These are phyloP conservation scores for Drosophila barbarae DNA, from an alignment of 2,888 invertebrate genomes.

Conservation along the genomic window DNA sequence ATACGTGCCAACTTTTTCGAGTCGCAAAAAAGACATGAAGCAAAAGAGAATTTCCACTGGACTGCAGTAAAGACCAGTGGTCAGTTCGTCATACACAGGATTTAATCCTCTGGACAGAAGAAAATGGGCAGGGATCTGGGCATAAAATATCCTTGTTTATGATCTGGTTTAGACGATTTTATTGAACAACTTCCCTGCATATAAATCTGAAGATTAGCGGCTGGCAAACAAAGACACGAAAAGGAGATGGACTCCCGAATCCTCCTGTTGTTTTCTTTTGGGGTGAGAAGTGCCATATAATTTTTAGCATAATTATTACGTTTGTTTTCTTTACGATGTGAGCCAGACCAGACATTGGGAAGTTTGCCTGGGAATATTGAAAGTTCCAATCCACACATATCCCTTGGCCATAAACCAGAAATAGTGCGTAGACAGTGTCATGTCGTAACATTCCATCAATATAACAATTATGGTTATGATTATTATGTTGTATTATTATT, in stretches of 20 bases:
- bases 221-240: conserved; percentile 33
- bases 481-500: conserved; percentile 67
- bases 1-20: conserved; percentile 53
- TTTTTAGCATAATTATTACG: conserved; percentile 75
- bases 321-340: conserved; percentile 62
- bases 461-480: conserved; percentile 72
- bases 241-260: conserved; percentile 26
- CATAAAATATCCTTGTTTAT: conserved; percentile 76
- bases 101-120: conserved; percentile 61
- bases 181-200: conserved; percentile 79
- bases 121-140: conserved; percentile 53
- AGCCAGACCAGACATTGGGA: conserved; percentile 40
- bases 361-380: conserved; percentile 22
- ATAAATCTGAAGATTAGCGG: conserved; percentile 77
- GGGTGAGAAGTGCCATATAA: conserved; percentile 74
- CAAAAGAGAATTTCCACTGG: conserved; percentile 40
- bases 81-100: conserved; percentile 43
- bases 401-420: conserved; percentile 51
- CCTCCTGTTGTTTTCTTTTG: conserved; percentile 20
- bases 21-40: conserved; percentile 20
- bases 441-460: conserved; percentile 52
- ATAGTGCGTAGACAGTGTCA: conserved; percentile 33
- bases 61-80: conserved; percentile 42
- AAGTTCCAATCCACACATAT: conserved; percentile 18
- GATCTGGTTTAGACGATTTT: conserved; percentile 75